Evolutionary conservation across 2,888 invertebrate genomes (phyloP).

Genomic region (Drosophila ustulata): DNA sequence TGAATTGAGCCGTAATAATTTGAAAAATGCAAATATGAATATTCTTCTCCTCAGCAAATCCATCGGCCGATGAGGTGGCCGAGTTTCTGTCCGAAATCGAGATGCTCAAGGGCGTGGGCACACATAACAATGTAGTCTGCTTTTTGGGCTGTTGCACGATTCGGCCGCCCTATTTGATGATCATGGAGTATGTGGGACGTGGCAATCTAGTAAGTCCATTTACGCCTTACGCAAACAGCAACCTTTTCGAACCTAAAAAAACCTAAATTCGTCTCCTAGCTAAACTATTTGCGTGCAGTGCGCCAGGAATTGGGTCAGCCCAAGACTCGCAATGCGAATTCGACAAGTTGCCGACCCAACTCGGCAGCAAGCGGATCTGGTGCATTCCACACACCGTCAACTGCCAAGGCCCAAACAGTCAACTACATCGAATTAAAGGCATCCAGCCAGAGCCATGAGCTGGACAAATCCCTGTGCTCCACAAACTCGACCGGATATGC

Average conservation of each 20-base stretch:
- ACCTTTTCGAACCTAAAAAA: not conserved
- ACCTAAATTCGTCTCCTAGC: constrained; percentile 34
- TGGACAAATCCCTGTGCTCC: not conserved
- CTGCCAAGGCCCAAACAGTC: constrained; percentile 45
- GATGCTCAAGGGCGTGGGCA: constrained; percentile 91
- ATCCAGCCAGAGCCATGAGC: constrained; percentile 61
- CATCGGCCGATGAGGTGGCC: constrained; percentile 87
- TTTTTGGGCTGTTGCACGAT: constrained; percentile 90
- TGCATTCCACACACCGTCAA: not conserved
- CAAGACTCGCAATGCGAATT: constrained; percentile 53
- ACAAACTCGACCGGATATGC: not conserved
- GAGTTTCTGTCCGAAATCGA: constrained; percentile 92
- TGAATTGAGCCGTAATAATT: not conserved
- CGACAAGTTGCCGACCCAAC: constrained; percentile 34
- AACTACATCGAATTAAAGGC: constrained; percentile 83
- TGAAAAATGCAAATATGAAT: not conserved
- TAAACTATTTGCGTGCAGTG: constrained; percentile 71
- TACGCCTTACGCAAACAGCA: too few relatives aligned
- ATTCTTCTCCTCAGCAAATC: constrained; percentile 85
- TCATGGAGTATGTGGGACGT: constrained; percentile 92
- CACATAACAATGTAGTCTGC: constrained; percentile 91
- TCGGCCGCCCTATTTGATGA: constrained; percentile 89
- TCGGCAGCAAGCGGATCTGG: not conserved
- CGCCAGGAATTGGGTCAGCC: constrained; percentile 59
- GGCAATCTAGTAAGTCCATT: constrained; percentile 88